phyloP scores from a whole-genome alignment of 2,797 vertebrate genomes.

The Balearica regulorum region DNA sequence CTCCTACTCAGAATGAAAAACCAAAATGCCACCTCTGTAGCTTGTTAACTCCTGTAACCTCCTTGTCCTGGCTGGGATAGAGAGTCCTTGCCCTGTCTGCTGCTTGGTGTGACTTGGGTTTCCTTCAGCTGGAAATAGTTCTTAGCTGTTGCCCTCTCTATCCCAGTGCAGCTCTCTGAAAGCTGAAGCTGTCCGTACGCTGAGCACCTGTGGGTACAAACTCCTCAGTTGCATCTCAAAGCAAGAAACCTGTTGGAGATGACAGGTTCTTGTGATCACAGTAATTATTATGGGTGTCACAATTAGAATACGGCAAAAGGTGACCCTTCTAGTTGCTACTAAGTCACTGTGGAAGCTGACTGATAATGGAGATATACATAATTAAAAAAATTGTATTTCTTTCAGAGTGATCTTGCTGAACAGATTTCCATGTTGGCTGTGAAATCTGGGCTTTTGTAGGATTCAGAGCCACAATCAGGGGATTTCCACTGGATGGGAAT shows the following conservation, averaged over 20 bases:
- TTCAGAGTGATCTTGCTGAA: neutral
- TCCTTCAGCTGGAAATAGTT: neutral
- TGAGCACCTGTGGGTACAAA: fast-evolving
- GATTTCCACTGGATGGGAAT: neutral
- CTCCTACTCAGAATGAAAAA: neutral
- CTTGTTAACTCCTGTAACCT: neutral
- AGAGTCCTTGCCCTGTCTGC: neutral
- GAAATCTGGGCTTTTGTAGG: neutral
- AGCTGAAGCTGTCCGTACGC: neutral
- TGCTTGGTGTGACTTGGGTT: neutral
- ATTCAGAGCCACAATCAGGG: neutral
- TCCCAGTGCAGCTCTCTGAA: neutral
- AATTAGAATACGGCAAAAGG: neutral
- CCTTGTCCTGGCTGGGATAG: neutral
- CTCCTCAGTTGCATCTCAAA: fast-evolving
- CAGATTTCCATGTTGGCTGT: neutral
- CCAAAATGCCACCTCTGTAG: neutral
- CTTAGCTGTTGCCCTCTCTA: neutral
- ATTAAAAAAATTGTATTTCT: neutral
- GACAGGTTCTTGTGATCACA: neutral
- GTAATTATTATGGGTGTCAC: neutral
- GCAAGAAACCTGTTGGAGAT: neutral
- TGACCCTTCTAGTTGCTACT: neutral
- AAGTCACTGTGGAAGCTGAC: neutral
- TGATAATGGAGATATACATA: neutral